A percentile compares a stretch with the other conserved stretches of the same genome.
Evolutionary conservation across 2,113 vertebrate genomes (phyloP).

Genomic region (Tilapia sparmanii): DNA sequence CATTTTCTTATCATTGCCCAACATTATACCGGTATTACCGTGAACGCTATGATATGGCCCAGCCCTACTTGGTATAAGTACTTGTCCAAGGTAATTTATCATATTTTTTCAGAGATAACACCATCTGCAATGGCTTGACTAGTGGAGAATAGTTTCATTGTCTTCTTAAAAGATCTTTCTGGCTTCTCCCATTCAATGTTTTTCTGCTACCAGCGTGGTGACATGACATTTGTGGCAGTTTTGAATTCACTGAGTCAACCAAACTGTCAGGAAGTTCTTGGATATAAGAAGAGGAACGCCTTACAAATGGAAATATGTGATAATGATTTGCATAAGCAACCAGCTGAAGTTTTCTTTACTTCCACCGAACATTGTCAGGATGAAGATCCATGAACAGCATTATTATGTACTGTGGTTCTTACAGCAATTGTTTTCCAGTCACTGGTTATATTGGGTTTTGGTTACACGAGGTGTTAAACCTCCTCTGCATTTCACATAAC

Average conservation of each 20-base stretch:
- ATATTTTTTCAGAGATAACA: background rate
- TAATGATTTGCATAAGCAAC: background rate
- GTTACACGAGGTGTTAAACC: background rate
- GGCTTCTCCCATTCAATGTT: background rate
- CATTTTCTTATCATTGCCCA: background rate
- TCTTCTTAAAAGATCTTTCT: background rate
- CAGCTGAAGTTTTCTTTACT: background rate
- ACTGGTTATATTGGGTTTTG: background rate
- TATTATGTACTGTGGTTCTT: background rate
- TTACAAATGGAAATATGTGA: background rate
- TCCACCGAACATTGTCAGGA: background rate
- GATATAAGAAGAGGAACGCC: background rate
- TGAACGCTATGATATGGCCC: background rate
- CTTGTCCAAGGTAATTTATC: background rate
- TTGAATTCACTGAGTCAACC: background rate
- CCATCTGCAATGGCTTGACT: background rate
- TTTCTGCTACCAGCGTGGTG: background rate
- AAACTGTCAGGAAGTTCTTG: background rate
- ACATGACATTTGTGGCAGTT: background rate
- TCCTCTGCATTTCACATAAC: background rate
- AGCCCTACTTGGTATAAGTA: background rate
- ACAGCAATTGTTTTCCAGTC: background rate
- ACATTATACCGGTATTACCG: background rate
- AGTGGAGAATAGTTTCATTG: background rate
- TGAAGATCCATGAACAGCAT: background rate